phyloP scores from a whole-genome alignment of 2,113 vertebrate species.

The Mustela lutreola region DNA sequence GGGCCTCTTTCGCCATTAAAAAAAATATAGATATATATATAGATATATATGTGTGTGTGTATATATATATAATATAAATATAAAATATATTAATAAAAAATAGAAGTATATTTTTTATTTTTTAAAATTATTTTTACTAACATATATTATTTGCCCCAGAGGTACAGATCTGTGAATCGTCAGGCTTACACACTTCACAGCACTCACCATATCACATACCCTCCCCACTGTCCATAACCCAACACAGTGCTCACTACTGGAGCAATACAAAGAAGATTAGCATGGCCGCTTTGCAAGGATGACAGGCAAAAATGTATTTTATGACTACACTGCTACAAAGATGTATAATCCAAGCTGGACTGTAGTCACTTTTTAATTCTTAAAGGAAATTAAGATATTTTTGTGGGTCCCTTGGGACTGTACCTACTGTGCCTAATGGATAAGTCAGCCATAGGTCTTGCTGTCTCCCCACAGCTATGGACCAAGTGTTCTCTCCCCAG shows the following conservation, averaged over 20 bases:
- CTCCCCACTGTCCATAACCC: no score
- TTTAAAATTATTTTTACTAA: background rate
- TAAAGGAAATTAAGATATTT: conserved; percentile 45
- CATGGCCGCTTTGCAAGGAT: background rate
- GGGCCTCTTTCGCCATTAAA: background rate
- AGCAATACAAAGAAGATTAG: background rate
- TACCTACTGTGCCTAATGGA: background rate
- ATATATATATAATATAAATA: no score
- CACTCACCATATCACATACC: no score
- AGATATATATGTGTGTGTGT: no score
- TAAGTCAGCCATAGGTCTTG: conserved; percentile 20
- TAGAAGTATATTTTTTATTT: background rate
- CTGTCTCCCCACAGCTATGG: background rate
- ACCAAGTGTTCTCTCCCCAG: background rate
- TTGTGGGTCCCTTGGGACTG: background rate
- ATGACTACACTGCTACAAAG: background rate
- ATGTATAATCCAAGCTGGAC: background rate
- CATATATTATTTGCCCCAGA: no score
- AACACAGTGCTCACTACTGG: background rate
- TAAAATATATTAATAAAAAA: background rate
- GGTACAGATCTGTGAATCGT: no score
- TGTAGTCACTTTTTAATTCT: background rate
- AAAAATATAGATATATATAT: background rate
- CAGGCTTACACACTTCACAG: no score
- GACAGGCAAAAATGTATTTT: background rate